These are phyloP conservation scores for Pangasius macronema DNA, from an alignment of 2,797 vertebrate genomes.

Conservation along the genomic window DNA sequence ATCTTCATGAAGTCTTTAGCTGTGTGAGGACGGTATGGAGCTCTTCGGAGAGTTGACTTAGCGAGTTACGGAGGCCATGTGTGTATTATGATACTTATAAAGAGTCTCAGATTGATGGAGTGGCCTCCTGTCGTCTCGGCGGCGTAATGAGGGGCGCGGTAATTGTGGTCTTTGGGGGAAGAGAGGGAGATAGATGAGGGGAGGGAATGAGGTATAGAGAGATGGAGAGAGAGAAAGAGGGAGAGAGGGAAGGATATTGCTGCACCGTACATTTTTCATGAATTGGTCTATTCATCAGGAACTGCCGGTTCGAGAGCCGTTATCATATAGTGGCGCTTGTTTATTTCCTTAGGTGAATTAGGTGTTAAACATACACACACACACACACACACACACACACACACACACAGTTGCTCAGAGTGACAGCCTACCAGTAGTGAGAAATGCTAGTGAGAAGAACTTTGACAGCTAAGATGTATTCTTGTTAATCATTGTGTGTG, in stretches of 20 bases:
- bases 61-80: neutral
- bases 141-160: slow-evolving; percentile 53
- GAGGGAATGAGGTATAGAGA: slow-evolving; percentile 18
- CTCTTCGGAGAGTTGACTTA: slow-evolving; percentile 13
- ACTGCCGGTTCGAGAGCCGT: slow-evolving; percentile 49
- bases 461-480: slow-evolving; percentile 34
- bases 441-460: slow-evolving; percentile 60
- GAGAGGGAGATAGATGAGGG: slow-evolving; percentile 41
- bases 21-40: neutral
- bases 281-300: slow-evolving; percentile 60
- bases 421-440: slow-evolving; percentile 27
- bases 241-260: slow-evolving; percentile 43
- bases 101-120: slow-evolving; percentile 42
- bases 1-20: slow-evolving; percentile 18
- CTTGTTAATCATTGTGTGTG: neutral
- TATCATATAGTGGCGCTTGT: slow-evolving; percentile 52
- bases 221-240: slow-evolving; percentile 9
- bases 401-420: neutral
- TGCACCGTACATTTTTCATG: slow-evolving; percentile 63
- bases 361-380: slow-evolving; percentile 59
- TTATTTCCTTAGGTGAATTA: slow-evolving; percentile 51
- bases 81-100: slow-evolving; percentile 43
- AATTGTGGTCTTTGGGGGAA: slow-evolving; percentile 54
- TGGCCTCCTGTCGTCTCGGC: slow-evolving; percentile 33
- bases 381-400: neutral